Evolutionary conservation across 2,113 vertebrate genomes (phyloP), one percentile per base, ranked within the genome.

Genomic region (Leptobrachium leishanense): DNA sequence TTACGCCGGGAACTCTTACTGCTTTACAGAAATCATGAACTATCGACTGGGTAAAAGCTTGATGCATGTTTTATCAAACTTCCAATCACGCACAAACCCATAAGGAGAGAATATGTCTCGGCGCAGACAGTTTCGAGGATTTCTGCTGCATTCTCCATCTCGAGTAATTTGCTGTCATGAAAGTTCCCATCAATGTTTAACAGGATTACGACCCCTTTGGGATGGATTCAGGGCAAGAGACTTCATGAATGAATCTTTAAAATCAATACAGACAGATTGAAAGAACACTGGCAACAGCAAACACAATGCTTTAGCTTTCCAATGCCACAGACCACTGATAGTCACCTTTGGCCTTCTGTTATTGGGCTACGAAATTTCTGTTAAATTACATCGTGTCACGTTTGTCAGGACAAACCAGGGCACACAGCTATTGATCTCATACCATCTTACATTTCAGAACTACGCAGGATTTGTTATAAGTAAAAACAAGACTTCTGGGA

Each of bases 41-140:
- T 55, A 72, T 57, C 55, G 70, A 59, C 70, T 42, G 53, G 20
- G 70, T 9, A 50, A 72, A 57, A 72, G 31, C 53, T 6, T 50
- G 46, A 4, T 13, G 4, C 39, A 15, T 15, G 50, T 72, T 53
- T 40, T 53, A 72, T 13, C 57, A 15, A 39, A 13, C 54, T 13
- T 39, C 53, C 9, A 11, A 3, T 15, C 15, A 72, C 70, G 57
- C 50, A 55, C 40, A 57, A 13, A 12, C 41, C 53, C 8, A 50
- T 50, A 31, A 31, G 46, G 46, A 50, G 20, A 31, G 20, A 31
- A 31, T 31, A 31, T 31, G 20, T 31, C 20, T 31, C 20, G 20
- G 20, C 20, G 8, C 46, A 50, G 4, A 50, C 4, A 50, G 46
- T 4, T 50, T 50, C 8, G 4, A 50, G 46, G 8, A 50, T 8